Evolutionary conservation across 2,113 vertebrate species (phyloP).

Genomic region (Charadrius vociferus): DNA sequence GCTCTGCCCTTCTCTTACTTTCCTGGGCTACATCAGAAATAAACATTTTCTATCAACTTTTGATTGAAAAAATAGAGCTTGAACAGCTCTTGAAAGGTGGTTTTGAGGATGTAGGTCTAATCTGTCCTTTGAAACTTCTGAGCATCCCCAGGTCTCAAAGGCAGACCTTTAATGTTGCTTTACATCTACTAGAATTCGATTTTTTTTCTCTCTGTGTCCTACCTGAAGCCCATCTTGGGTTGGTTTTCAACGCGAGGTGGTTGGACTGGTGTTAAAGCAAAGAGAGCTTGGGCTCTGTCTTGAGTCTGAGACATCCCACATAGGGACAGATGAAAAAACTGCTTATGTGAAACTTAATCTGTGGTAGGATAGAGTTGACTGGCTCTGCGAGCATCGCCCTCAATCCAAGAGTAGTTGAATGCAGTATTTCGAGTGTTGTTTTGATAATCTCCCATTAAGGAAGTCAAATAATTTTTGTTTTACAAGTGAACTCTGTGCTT

Average conservation of each 20-base stretch:
- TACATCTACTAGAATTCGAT: not conserved
- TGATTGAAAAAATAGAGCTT: not conserved
- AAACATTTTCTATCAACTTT: not conserved
- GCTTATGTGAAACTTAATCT: not conserved
- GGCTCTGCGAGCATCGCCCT: not conserved
- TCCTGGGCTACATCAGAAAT: not conserved
- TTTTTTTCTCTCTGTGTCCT: not conserved
- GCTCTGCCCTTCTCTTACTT: not conserved
- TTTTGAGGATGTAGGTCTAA: not conserved
- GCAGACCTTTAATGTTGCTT: not conserved
- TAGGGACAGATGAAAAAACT: not conserved
- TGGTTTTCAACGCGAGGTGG: not conserved
- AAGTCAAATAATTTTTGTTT: too few species aligned
- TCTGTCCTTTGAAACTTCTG: not conserved
- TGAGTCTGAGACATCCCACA: not conserved
- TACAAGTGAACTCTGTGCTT: not conserved
- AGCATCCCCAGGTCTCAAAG: not conserved
- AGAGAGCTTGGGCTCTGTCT: not conserved
- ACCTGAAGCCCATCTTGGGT: not conserved
- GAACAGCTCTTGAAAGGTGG: not conserved
- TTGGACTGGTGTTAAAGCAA: not conserved
- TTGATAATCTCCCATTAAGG: not conserved
- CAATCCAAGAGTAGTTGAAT: fast-evolving
- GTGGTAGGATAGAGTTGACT: not conserved
- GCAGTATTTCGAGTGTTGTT: not conserved